Evolutionary conservation across 2,797 vertebrate species (phyloP), one percentile per base, ranked within the genome.

Genomic region (Ctenochaetus hawaiiensis): DNA sequence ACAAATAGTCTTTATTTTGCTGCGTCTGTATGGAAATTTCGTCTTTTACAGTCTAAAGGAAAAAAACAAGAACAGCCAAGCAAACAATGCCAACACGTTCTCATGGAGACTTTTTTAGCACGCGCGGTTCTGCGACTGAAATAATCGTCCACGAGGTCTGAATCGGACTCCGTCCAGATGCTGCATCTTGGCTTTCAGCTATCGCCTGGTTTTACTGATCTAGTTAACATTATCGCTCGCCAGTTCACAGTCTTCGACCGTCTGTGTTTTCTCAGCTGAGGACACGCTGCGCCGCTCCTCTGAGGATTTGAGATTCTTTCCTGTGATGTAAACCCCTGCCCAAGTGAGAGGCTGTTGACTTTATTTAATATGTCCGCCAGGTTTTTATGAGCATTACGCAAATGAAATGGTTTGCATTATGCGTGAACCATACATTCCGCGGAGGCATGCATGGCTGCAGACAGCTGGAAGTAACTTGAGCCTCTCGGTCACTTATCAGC

Each of bases 401-500:
- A 93, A 92, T 90, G 85, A 92, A 93, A 95, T 90, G 90, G 88
- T 92, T 92, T 83, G 88, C 88, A 88, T 94, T 93, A 94, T 91
- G 90, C 80, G 89, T 93, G 91, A 93, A 89, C 86, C 88, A 90
- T 92, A 93, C 87, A 74, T 91, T 90, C 81, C 73, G 51, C 56
- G n/a, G 74, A 92, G 91, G 91, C 93, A 92, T 91, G 91, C 89
- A 78, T 86, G 88, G 92, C 92, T 92, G 92, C 77, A 91, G 93
- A 95, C 95, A 95, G 95, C 94, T 95, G 94, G 92, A 92, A 86
- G 95, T 94, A 95, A 95, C 94, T 88, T 57, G 94, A 95, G 82
- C 85, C 91, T 54, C 88, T 89, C 87, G 60, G 90, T 95, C 92
- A 94, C 93, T 95, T 95, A 95, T 95, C 94, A 92, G 89, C 85